phyloP scores from a whole-genome alignment of 64 coral and sea anemone species.

The Porites australiensis region DNA sequence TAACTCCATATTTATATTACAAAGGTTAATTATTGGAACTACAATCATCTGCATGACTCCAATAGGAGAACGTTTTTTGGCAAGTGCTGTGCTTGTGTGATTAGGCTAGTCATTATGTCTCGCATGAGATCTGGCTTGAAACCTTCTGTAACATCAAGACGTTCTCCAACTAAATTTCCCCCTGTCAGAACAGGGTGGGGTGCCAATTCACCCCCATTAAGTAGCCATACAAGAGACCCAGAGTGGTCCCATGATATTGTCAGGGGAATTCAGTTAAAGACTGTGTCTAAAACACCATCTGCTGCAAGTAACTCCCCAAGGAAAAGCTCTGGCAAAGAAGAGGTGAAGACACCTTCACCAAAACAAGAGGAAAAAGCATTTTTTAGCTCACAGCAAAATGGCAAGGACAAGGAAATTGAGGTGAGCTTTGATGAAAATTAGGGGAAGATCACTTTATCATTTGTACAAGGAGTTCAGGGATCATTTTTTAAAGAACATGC shows the following conservation, averaged over 20 bases:
- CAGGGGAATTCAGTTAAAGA: slow-evolving; percentile 31
- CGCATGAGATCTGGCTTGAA: slow-evolving; percentile 60
- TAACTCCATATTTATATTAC: background rate
- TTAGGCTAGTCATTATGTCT: background rate
- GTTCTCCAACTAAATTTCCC: slow-evolving; percentile 53
- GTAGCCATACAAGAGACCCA: slow-evolving; percentile 1
- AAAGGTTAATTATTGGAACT: too few relatives aligned
- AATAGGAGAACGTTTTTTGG: background rate
- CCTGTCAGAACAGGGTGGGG: slow-evolving; percentile 22
- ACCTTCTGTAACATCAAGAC: slow-evolving; percentile 18
- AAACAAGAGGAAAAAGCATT: slow-evolving; percentile 4
- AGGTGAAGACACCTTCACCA: background rate
- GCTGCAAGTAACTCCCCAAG: background rate
- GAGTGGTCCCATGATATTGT: slow-evolving; percentile 45
- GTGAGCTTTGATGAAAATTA: background rate
- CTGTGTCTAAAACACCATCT: slow-evolving; percentile 22
- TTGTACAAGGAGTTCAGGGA: too few relatives aligned
- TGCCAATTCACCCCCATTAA: background rate
- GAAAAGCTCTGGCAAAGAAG: slow-evolving; percentile 12
- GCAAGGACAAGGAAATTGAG: slow-evolving; percentile 65
- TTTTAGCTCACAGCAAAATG: slow-evolving; percentile 8
- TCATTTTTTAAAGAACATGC: too few relatives aligned
- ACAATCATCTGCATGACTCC: background rate
- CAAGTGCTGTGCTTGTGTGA: background rate
- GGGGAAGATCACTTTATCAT: too few relatives aligned